Conservation (phyloP, 2,797 vertebrate genomes). For the Poecilia velifera region DNA sequence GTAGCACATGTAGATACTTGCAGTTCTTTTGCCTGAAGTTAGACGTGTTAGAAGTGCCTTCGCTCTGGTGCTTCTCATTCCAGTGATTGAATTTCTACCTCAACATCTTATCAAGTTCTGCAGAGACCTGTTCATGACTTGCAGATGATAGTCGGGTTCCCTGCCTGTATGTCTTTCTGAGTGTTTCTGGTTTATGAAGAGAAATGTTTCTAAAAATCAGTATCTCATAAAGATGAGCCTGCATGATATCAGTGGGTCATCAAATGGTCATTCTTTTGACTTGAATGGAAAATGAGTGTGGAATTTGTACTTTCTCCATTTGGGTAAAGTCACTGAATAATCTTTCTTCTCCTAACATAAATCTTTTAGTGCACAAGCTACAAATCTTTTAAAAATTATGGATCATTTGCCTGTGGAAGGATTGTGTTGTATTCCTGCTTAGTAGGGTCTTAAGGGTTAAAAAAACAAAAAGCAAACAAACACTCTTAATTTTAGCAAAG, state of each 20-base stretch:
- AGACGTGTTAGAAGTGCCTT: background rate
- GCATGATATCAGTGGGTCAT: background rate
- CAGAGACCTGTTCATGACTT: background rate
- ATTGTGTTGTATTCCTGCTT: constrained; percentile 58
- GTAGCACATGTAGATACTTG: background rate
- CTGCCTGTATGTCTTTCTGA: background rate
- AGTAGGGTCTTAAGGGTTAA: constrained; percentile 42
- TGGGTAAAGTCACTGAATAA: background rate
- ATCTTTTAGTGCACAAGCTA: constrained; percentile 29
- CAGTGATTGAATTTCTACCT: background rate
- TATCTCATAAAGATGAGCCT: background rate
- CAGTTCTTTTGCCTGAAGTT: background rate
- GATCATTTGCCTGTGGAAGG: constrained; percentile 60
- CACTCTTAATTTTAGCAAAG: constrained; percentile 66
- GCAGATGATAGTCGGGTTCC: background rate
- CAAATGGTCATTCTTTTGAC: background rate
- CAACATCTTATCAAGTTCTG: background rate
- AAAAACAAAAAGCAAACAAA: constrained; percentile 35
- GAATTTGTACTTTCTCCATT: background rate
- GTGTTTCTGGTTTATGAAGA: background rate
- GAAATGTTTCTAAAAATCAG: background rate
- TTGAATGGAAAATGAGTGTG: background rate
- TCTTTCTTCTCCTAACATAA: constrained; percentile 7
- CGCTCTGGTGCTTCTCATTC: background rate
- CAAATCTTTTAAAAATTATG: constrained; percentile 41